Evolutionary conservation across 2,888 invertebrate genomes (phyloP), one percentile per base, ranked within the genome.

Genomic region (Harpalus rubripes): DNA sequence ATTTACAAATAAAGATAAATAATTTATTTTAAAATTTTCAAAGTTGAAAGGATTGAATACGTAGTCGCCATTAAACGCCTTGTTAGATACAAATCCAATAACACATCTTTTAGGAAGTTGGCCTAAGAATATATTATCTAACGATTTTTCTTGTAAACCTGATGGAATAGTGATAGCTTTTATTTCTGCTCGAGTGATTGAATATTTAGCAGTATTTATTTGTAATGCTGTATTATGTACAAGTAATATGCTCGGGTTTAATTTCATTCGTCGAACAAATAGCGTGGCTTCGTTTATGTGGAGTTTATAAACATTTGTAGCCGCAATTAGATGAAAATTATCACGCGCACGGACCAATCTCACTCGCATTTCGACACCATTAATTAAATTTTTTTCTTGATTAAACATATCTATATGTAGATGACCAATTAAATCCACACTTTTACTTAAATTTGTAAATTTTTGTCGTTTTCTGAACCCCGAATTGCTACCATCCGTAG

Each of bases 41-140:
- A 61, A 61, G 18, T 61, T 61, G 18, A 61, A 87, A 0, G 86
- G 85, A 22, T 86, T 87, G 1, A 79, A 18, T 0, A 0, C 44
- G 6, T 41, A 68, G 44, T 86, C 84, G 3, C 87, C 87, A 18
- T 88, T 88, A 78, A 85, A 87, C 1, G 87, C 85, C 83, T 76
- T 86, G 52, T 88, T 87, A 68, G 86, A 74, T 0, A 87, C 88
- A 74, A 90, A 88, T 5, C 87, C 88, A 10, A 90, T 26, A 26
- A 89, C 86, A 10, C 89, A 84, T 56, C 88, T 85, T 82, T 88
- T 87, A 44, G 44, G 44, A 44, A 44, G 44, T 44, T 44, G 7
- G 8, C 44, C 44, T 44, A 44, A 44, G 10, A 44, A 44, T 10
- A 44, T 44, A 10, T 44, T 44, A 44, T 44, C 44, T 10, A 44